These are phyloP conservation scores for Malurus leucopterus DNA, from an alignment of 2,797 vertebrate genomes.

Conservation along the genomic window DNA sequence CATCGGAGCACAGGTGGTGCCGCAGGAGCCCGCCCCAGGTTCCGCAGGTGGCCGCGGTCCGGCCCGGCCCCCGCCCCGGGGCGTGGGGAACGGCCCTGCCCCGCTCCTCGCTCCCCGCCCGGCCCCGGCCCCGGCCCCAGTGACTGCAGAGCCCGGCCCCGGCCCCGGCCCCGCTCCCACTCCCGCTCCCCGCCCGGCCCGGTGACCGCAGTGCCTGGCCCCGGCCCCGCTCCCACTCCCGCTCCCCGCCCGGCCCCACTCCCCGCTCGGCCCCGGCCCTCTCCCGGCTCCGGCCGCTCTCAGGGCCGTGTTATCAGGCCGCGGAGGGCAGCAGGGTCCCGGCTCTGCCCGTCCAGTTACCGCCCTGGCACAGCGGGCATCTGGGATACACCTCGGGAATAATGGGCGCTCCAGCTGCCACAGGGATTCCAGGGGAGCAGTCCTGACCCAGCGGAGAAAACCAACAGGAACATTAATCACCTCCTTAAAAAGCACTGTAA, in stretches of 20 bases:
- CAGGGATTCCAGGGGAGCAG: accelerated
- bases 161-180: too few species aligned
- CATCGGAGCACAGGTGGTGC: conserved; percentile 24
- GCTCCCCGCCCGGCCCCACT: too few species aligned
- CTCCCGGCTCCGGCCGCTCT: too few species aligned
- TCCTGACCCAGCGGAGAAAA: background rate
- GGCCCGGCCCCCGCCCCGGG: background rate
- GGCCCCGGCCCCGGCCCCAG: too few species aligned
- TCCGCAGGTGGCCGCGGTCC: background rate
- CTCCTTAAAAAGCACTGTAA: background rate
- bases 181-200: too few species aligned
- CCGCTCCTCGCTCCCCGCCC: background rate
- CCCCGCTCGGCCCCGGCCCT: too few species aligned
- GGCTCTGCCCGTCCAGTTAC: background rate
- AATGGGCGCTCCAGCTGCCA: accelerated
- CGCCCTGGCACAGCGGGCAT: accelerated
- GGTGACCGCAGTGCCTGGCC: too few species aligned
- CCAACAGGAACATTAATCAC: accelerated
- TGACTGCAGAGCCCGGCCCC: too few species aligned
- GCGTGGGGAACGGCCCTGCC: background rate
- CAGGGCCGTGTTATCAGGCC: too few species aligned
- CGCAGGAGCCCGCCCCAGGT: background rate
- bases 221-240: too few species aligned
- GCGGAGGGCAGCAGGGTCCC: background rate
- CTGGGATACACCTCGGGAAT: accelerated